phyloP scores from a whole-genome alignment of 1,140 invertebrate species.

The Drosophila erecta region DNA sequence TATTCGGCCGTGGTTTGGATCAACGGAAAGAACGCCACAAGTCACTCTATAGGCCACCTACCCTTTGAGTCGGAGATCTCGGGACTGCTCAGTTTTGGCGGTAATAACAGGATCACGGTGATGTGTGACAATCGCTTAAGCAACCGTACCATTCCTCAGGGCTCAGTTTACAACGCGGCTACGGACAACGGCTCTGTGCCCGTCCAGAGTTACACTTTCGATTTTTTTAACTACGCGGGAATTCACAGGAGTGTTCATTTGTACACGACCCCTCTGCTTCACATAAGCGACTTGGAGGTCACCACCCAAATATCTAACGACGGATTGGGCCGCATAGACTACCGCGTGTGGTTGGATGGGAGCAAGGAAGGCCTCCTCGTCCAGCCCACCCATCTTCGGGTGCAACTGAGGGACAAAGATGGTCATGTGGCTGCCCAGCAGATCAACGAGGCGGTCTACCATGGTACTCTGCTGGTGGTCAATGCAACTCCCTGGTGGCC shows the following conservation, averaged over 20 bases:
- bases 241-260: constrained; percentile 96
- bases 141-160: constrained; percentile 92
- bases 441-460: constrained; percentile 23
- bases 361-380: background rate
- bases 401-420: constrained; percentile 44
- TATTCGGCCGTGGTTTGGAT: constrained; percentile 95
- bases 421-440: constrained; percentile 53
- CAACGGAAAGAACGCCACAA: constrained; percentile 91
- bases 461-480: constrained; percentile 87
- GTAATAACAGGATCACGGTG: constrained; percentile 93
- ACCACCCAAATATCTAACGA: constrained; percentile 87
- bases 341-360: constrained; percentile 45
- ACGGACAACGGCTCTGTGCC: constrained; percentile 88
- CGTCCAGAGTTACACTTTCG: constrained; percentile 95
- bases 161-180: constrained; percentile 86
- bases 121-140: constrained; percentile 96
- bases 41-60: constrained; percentile 96
- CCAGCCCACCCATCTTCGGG: constrained; percentile 18
- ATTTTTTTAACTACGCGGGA: constrained; percentile 99
- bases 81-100: constrained; percentile 87
- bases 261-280: constrained; percentile 92
- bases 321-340: constrained; percentile 72
- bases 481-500: constrained; percentile 97
- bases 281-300: constrained; percentile 93
- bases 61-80: constrained; percentile 96